Conservation (phyloP, 2,113 vertebrate species). For the Mormyrus iriodes region DNA sequence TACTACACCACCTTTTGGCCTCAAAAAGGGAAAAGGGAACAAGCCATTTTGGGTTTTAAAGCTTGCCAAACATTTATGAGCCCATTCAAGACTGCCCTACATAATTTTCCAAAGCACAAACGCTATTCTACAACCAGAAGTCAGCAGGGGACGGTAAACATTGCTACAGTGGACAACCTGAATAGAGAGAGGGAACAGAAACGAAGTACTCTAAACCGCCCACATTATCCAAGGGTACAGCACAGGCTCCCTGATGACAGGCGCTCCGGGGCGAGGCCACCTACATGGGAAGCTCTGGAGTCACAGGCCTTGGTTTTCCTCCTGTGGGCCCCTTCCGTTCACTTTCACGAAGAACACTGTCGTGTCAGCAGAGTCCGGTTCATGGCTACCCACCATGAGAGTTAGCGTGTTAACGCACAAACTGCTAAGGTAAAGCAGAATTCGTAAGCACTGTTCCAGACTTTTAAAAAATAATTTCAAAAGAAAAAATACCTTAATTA, state of each 20-base stretch:
- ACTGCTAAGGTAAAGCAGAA: not conserved
- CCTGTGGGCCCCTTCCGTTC: not conserved
- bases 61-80: slow-evolving; percentile 37
- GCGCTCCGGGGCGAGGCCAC: not conserved
- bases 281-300: not conserved
- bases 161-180: slow-evolving; percentile 5
- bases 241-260: not conserved
- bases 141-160: not conserved
- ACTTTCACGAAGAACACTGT: not conserved
- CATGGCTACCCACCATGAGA: not conserved
- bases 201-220: too few relatives aligned
- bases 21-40: slow-evolving; percentile 41
- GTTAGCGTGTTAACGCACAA: not conserved
- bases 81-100: slow-evolving; percentile 20
- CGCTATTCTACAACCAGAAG: slow-evolving; percentile 2
- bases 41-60: slow-evolving; percentile 44
- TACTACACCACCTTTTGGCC: slow-evolving; percentile 5
- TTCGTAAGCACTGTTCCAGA: not conserved
- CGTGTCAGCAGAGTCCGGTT: not conserved
- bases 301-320: not conserved
- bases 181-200: not conserved
- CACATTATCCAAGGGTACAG: not conserved
- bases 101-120: slow-evolving; percentile 13
- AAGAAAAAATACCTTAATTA: slow-evolving; percentile 27
- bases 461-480: not conserved